Evolutionary conservation across 2,888 invertebrate species (phyloP).

Genomic region (Polyommatus iphigenia): DNA sequence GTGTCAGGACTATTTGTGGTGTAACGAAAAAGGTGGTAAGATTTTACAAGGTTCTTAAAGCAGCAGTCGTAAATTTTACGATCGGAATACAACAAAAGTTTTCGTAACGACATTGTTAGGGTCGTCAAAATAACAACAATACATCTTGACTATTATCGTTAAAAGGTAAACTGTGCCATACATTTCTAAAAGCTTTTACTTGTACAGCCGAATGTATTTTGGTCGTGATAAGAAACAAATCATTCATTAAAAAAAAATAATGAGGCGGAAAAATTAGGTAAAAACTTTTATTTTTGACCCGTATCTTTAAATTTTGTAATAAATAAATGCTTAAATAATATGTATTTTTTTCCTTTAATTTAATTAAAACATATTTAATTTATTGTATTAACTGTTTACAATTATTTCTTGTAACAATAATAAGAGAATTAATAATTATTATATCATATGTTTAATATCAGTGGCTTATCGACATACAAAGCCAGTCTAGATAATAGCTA

Average conservation of each 20-base stretch:
- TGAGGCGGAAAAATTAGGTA: background rate
- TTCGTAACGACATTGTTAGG: slow-evolving; percentile 13
- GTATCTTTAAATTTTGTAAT: background rate
- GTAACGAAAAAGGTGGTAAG: background rate
- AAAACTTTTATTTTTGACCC: background rate
- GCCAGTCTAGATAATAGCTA: too few relatives aligned
- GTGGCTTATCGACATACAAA: too few relatives aligned
- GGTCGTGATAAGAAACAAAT: slow-evolving; percentile 12
- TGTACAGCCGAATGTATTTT: slow-evolving; percentile 34
- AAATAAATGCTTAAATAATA: background rate
- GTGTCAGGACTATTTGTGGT: background rate
- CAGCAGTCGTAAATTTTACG: slow-evolving; percentile 6
- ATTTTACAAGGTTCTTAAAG: background rate
- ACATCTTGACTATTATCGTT: slow-evolving; percentile 43
- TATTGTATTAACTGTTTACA: too few relatives aligned
- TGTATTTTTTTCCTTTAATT: too few relatives aligned
- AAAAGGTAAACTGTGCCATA: slow-evolving; percentile 43
- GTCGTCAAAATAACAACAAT: slow-evolving; percentile 28
- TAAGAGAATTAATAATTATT: too few relatives aligned
- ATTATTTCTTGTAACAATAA: too few relatives aligned
- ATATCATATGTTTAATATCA: too few relatives aligned
- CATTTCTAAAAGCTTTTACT: slow-evolving; percentile 47
- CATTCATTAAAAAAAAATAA: background rate
- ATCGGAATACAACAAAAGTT: slow-evolving; percentile 16
- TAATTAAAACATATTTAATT: too few relatives aligned